Percentiles rank a stretch among this genome's conserved stretches.
Conservation (phyloP, 2,888 invertebrate genomes). For the Drosophila barbarae region DNA sequence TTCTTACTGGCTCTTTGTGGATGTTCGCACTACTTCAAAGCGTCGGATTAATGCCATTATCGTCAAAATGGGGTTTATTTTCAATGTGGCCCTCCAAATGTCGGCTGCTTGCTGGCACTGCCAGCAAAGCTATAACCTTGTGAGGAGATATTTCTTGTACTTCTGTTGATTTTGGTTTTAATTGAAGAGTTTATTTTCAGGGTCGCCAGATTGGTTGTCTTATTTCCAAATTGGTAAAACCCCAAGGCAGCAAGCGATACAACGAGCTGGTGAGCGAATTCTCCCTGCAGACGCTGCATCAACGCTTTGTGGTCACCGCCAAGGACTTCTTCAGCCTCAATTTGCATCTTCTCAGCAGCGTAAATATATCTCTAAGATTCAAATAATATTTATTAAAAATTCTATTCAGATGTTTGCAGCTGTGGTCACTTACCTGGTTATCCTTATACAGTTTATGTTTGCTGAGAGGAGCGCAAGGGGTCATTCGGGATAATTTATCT, state of each 20-base stretch:
- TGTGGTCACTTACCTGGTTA: constrained; percentile 76
- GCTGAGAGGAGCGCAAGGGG: constrained; percentile 55
- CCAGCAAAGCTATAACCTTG: constrained; percentile 69
- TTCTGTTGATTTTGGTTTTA: no score
- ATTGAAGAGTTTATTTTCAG: constrained; percentile 50
- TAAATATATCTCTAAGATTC: constrained; percentile 36
- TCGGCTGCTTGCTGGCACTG: constrained; percentile 71
- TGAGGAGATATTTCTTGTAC: constrained; percentile 38
- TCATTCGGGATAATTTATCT: background rate
- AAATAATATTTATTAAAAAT: background rate
- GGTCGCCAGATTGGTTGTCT: constrained; percentile 77
- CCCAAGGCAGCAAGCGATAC: constrained; percentile 74
- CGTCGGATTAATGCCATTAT: constrained; percentile 19
- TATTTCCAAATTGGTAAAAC: constrained; percentile 76
- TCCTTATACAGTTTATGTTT: constrained; percentile 78
- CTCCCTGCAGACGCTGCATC: constrained; percentile 77
- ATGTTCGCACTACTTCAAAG: constrained; percentile 17
- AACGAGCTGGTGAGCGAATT: constrained; percentile 78
- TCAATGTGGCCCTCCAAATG: constrained; percentile 53
- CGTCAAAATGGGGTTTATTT: constrained; percentile 45
- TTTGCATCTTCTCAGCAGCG: constrained; percentile 76
- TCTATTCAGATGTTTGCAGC: constrained; percentile 74
- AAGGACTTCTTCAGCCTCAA: constrained; percentile 78
- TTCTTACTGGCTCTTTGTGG: constrained; percentile 68
- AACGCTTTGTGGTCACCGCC: constrained; percentile 76